Percentiles rank a stretch among this genome's conserved stretches.
Conservation (phyloP, 1,140 invertebrate species). For the Drosophila baimaii region DNA sequence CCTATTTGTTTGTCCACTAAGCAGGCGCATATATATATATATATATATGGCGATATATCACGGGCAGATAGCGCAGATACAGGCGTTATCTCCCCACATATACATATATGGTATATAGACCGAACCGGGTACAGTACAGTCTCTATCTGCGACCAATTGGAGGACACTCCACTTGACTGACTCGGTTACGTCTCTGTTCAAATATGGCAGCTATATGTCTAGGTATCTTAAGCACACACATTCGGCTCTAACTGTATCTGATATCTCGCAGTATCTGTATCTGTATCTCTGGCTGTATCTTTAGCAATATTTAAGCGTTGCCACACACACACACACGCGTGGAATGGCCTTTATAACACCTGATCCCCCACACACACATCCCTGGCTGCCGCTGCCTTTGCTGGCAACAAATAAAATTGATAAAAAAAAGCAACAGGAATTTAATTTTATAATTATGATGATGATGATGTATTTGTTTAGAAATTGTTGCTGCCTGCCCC, state of each 20-base stretch:
- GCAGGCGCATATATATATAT: slow-evolving; percentile 37
- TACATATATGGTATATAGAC: slow-evolving; percentile 1
- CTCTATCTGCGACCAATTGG: slow-evolving; percentile 41
- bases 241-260: slow-evolving; percentile 54
- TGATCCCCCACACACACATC: slow-evolving; percentile 31
- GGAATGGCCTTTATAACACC: slow-evolving; percentile 73
- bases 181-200: slow-evolving; percentile 80
- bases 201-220: slow-evolving; percentile 77
- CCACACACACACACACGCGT: slow-evolving; percentile 52
- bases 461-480: slow-evolving; percentile 77
- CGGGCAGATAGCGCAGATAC: slow-evolving; percentile 52
- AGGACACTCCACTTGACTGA: slow-evolving; percentile 54
- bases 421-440: slow-evolving; percentile 73
- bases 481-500: slow-evolving; percentile 52
- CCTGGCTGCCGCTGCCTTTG: slow-evolving; percentile 5
- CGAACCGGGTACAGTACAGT: slow-evolving; percentile 25
- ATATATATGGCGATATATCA: slow-evolving; percentile 22
- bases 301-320: slow-evolving; percentile 67
- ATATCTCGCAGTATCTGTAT: slow-evolving; percentile 1
- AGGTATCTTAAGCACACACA: slow-evolving; percentile 69
- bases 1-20: slow-evolving; percentile 80
- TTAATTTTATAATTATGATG: slow-evolving; percentile 79
- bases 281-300: slow-evolving; percentile 4
- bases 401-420: slow-evolving; percentile 74
- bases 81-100: slow-evolving; percentile 41